phyloP scores from a whole-genome alignment of 2,888 invertebrate species.

The Melieria omissa region DNA sequence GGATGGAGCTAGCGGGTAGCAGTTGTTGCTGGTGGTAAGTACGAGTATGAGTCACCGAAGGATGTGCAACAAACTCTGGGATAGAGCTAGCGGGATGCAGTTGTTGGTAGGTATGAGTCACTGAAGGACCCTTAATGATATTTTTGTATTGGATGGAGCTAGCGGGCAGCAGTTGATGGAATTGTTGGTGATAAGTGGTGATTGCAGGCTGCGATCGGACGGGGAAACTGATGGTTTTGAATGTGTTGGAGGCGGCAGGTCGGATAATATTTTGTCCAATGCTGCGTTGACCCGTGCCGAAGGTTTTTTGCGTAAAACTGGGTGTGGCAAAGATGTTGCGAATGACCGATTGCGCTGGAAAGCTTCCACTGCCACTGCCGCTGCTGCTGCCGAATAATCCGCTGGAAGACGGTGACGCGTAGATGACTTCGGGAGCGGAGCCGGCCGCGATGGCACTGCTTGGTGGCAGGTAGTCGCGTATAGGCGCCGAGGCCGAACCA shows the following conservation, averaged over 20 bases:
- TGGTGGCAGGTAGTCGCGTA: constrained; percentile 43
- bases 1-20: background rate
- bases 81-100: background rate
- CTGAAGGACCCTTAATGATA: too few species aligned
- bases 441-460: constrained; percentile 18
- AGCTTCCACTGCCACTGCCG: constrained; percentile 29
- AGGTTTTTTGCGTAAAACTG: background rate
- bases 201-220: background rate
- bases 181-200: background rate
- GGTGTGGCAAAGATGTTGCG: constrained; percentile 36
- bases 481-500: background rate
- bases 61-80: background rate
- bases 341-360: background rate
- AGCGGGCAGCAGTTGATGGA: constrained; percentile 22
- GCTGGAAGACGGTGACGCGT: constrained; percentile 21
- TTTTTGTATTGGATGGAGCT: background rate
- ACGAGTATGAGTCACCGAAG: constrained; percentile 4
- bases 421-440: constrained; percentile 16
- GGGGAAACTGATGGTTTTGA: too few species aligned
- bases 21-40: constrained; percentile 20
- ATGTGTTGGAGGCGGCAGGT: constrained; percentile 9
- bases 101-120: background rate
- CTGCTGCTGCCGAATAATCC: constrained; percentile 17
- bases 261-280: too few species aligned
- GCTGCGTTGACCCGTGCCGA: too few species aligned